Base-by-base conservation (phyloP, 2,113 vertebrate species). In the Xenus cinereus region DNA sequence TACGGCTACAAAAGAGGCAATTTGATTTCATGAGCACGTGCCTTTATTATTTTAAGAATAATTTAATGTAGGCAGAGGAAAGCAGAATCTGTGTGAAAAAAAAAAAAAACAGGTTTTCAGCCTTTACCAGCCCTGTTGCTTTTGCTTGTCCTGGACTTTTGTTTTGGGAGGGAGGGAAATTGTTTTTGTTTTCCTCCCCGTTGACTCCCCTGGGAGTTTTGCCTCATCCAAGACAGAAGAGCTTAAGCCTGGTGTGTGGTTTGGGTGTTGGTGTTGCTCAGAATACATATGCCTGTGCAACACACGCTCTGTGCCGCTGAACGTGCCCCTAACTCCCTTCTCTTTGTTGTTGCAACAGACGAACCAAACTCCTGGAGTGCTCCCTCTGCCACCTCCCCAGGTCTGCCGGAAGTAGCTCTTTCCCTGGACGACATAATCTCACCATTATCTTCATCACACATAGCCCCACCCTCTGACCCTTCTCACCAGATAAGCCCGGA, bases 361-460 rank as follows among this genome's bases (percentile, higher is more conserved):
- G 99, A 99, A 97, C 98, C 99, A 98, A 88, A 96, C 99, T 93
- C 99, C 98, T 98, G 99, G 99, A 99, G 99, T 95, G 90, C 98
- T 98, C 98, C 98, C 98, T 98, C 99, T 99, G 98, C 99, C 99
- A 97, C 99, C 99, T 98, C 99, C 99, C 98, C 99, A 99, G 98
- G 98, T 96, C 98, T 99, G 99, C 98, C 98, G 98, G 99, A 99
- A 99, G 98, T 99, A 99, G 99, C 98, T 97, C 97, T 98, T 97
- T 98, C 98, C 97, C 98, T 98, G 9, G 99, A 99, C 3, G 98
- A 98, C 98, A 98, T 98, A 98, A 98, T 99, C 98, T 97, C 98
- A 98, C 97, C 99, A 98, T 99, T 98, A 97, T 98, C 98, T 98
- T 98, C 99, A 99, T 99, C 99, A 96, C 99, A 99, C 98, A 98